Evolutionary conservation across 2,888 invertebrate species (phyloP), one percentile per base, ranked within the genome.

Genomic region (Diarsia dahlii): DNA sequence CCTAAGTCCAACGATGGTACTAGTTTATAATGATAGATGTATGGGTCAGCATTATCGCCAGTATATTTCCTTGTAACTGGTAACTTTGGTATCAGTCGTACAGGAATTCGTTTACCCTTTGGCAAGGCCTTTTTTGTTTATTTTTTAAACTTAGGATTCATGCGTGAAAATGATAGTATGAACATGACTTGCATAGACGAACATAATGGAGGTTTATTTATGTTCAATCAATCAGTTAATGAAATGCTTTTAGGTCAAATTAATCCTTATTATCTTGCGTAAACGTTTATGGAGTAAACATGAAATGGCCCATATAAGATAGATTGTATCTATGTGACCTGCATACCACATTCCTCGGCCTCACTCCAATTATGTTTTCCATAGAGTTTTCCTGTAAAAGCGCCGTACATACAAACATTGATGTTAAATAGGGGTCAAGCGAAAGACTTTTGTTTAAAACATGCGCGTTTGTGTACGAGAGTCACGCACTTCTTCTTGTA

Each of bases 321-420:
- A 68, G 48, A 62, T 60, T 28, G 20, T 60, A 73, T 48, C 62
- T 45, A 18, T 46, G 20, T 45, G 71, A 54, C 54, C 48, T 64
- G 58, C 64, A 67, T 81, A 60, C 28, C 1, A 6, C 64, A 52
- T 68, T 71, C 34, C 81, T 56, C 12, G 64, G 23, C 72, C 81
- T 80, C 34, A 81, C 62, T 82, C 68, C 39, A 75, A 64, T 71
- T 62, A 69, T 58, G 12, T 58, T 76, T 70, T 63, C 12, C 60
- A 15, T 18, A 54, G 34, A 9, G 15, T 85, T 82, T 74, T 77
- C 82, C 85, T 83, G 48, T 62, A 82, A 85, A 81, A 85, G 67
- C 56, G n/a, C 60, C 34, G 3, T 20, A 52, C 34, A 52, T 52
- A 12, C 12, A 58, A 9, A 68, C 48, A 39, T 58, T 48, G 67